Evolutionary conservation across 1,140 invertebrate species (phyloP).

Genomic region (Rhagoletis zephyria): DNA sequence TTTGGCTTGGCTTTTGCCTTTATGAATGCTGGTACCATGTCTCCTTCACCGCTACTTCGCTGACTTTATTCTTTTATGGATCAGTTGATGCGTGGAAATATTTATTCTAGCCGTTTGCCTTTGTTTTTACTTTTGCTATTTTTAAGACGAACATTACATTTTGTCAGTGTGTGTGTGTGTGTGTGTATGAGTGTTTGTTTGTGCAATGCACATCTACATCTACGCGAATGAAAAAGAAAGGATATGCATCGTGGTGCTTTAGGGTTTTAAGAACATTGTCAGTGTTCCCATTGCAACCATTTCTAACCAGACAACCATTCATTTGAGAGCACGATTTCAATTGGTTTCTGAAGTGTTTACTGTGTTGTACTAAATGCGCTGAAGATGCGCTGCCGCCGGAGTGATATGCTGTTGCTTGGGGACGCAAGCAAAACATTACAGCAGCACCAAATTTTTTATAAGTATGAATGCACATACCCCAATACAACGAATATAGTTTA

Average conservation of each 20-base stretch:
- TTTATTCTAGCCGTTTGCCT: conserved; percentile 39
- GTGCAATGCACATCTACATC: background rate
- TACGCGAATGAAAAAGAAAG: background rate
- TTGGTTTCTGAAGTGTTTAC: conserved; percentile 40
- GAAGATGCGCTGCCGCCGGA: background rate
- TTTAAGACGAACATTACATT: background rate
- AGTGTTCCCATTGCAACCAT: conserved; percentile 30
- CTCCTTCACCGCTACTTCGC: background rate
- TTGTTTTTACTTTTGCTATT: conserved; percentile 48
- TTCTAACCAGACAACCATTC: conserved; percentile 42
- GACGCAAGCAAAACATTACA: conserved; percentile 32
- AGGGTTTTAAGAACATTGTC: conserved; percentile 21
- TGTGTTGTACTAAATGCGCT: conserved; percentile 1
- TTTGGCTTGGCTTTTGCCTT: conserved; percentile 41
- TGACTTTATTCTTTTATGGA: conserved; percentile 50
- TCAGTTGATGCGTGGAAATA: conserved; percentile 52
- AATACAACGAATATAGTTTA: too few relatives aligned
- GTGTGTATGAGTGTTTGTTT: background rate
- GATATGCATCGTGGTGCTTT: background rate
- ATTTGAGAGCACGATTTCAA: conserved; percentile 40
- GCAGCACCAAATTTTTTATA: conserved; percentile 2
- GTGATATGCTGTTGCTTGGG: conserved; percentile 42
- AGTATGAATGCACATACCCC: background rate
- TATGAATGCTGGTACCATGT: conserved; percentile 17
- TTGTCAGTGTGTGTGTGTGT: background rate